Percentiles rank a stretch among this genome's conserved stretches.
These are phyloP conservation scores for Threskiornis aethiopicus DNA, from an alignment of 2,797 vertebrate species.

Conservation along the genomic window DNA sequence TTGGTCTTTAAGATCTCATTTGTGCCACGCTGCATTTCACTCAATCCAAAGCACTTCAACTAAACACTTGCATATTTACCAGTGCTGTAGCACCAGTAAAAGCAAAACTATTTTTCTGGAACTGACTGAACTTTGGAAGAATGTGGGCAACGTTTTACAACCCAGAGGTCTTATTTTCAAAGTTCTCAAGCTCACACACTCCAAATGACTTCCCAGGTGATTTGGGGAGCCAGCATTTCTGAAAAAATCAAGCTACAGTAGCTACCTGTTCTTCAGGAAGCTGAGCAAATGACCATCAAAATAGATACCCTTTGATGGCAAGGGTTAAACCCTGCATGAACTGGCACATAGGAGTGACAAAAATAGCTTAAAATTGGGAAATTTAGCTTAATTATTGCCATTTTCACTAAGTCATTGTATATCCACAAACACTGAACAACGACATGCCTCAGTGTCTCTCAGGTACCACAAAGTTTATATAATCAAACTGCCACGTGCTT, in stretches of 20 bases:
- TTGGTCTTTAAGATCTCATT: not conserved
- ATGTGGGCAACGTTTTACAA: not conserved
- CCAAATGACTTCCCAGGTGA: not conserved
- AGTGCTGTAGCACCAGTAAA: not conserved
- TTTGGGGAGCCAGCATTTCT: not conserved
- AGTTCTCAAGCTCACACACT: not conserved
- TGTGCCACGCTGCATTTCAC: not conserved
- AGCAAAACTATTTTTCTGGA: not conserved
- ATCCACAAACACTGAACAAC: accelerated
- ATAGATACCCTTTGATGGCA: accelerated
- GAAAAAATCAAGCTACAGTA: not conserved
- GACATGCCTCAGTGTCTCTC: not conserved
- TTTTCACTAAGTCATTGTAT: not conserved
- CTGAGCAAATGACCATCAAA: not conserved
- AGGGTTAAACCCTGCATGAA: not conserved
- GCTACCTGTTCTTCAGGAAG: not conserved
- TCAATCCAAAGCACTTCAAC: not conserved
- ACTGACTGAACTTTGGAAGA: not conserved
- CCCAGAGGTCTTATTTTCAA: not conserved
- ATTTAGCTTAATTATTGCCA: not conserved
- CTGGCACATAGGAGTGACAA: accelerated
- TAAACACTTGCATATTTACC: not conserved
- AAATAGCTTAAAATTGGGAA: not conserved
- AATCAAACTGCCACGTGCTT: accelerated
- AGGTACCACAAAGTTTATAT: not conserved